These are phyloP conservation scores for Latrodectus hesperus DNA, from an alignment of 2,888 invertebrate species.

Conservation along the genomic window DNA sequence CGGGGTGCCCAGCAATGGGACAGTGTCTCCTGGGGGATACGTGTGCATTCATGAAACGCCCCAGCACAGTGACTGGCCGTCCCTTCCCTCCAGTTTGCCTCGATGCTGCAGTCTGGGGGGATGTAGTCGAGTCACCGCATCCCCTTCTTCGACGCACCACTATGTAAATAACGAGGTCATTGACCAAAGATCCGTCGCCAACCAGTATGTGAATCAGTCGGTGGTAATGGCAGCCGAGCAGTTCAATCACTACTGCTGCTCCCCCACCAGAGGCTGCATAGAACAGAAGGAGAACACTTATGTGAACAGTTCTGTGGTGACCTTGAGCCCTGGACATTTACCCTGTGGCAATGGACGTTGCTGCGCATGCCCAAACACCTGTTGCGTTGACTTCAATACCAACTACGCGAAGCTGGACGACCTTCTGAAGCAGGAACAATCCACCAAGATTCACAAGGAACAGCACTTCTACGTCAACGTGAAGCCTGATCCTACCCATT, in stretches of 20 bases:
- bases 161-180: slow-evolving; percentile 58
- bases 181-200: slow-evolving; percentile 26
- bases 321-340: slow-evolving; percentile 45
- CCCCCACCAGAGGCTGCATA: slow-evolving; percentile 18
- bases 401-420: slow-evolving; percentile 73
- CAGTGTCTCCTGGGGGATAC: slow-evolving; percentile 47
- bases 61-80: slow-evolving; percentile 11
- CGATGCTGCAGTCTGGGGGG: slow-evolving; percentile 41
- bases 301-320: slow-evolving; percentile 52
- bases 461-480: slow-evolving; percentile 66
- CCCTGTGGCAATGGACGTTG: slow-evolving; percentile 17
- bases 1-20: neutral
- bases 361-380: slow-evolving; percentile 15
- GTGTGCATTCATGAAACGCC: slow-evolving; percentile 35
- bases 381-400: slow-evolving; percentile 71
- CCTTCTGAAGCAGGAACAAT: slow-evolving; percentile 69
- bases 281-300: slow-evolving; percentile 47
- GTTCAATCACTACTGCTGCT: slow-evolving; percentile 19
- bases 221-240: slow-evolving; percentile 28
- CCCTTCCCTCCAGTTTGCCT: slow-evolving; percentile 31
- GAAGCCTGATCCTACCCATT: slow-evolving; percentile 45
- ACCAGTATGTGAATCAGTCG: slow-evolving; percentile 45
- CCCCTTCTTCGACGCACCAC: slow-evolving; percentile 33
- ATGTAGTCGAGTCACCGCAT: slow-evolving; percentile 17
- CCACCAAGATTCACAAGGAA: slow-evolving; percentile 37